Evolutionary conservation across 2,797 vertebrate genomes (phyloP).

Genomic region (Pterois miles): DNA sequence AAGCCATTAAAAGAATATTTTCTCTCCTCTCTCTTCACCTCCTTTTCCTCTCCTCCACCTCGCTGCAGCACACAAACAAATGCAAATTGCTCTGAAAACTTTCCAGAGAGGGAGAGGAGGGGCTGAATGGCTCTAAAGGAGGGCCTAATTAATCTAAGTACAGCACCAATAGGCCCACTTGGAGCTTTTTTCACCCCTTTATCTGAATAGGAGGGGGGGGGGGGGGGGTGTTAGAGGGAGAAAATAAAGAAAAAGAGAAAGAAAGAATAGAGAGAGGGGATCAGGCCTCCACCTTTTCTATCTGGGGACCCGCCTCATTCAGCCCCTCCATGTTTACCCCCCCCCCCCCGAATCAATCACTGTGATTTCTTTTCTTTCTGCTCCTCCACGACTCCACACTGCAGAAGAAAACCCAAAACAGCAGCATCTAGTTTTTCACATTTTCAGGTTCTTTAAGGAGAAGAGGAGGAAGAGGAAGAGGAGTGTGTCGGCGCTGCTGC

Average conservation of each 20-base stretch:
- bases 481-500: constrained; percentile 73
- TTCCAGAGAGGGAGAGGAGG: constrained; percentile 61
- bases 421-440: no score
- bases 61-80: no score
- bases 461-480: no score
- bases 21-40: constrained; percentile 21
- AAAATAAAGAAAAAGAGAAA: constrained; percentile 60
- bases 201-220: constrained; percentile 71
- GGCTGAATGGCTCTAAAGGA: constrained; percentile 91
- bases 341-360: constrained; percentile 45
- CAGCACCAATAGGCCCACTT: constrained; percentile 89
- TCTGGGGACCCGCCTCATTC: constrained; percentile 64
- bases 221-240: constrained; percentile 3
- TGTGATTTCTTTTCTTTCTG: constrained; percentile 15
- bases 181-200: constrained; percentile 89
- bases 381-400: not conserved
- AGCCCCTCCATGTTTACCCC: constrained; percentile 64
- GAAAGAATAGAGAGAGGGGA: constrained; percentile 66
- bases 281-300: constrained; percentile 75
- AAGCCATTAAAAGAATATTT: constrained; percentile 85
- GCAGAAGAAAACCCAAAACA: not conserved
- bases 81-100: no score
- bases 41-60: no score
- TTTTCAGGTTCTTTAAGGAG: no score
- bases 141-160: constrained; percentile 95